Base-by-base conservation (phyloP, 2,888 invertebrate species). In the Drosophila picticornis region DNA sequence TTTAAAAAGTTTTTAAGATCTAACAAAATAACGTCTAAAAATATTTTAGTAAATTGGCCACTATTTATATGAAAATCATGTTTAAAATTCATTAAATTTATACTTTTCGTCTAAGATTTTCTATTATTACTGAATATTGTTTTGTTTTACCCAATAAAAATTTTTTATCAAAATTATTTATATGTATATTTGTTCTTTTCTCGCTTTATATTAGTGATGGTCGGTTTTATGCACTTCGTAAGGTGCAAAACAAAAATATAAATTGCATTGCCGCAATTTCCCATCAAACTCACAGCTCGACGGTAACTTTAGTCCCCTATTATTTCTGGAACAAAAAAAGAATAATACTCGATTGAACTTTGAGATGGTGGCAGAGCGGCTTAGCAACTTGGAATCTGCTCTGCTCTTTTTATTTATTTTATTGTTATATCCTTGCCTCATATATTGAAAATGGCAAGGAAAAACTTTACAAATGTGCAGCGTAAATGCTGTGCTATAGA, bases 401-500 rank as follows among this genome's bases (percentile, higher is more conserved):
- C 31, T 22, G 36, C 46, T 58, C 53, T 56, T 60, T 9, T 9
- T 16, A n/a, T 9, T 16, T 56, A 27, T 38, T 19, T 22, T n/a
- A 4, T 19, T 25, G 34, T 27, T 46, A 19, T 50, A 51, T 56
- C 50, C 75, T 16, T 16, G 61, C 4, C 56, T 57, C 72, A 77
- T 71, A 82, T 80, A 76, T 83, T 72, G 84, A 69, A 84, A 73
- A 72, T 60, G 68, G 52, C 50, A 62, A 38, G 48, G 64, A 57
- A 75, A 80, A 86, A 86, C 81, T 80, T 86, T 80, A 62, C 66
- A 70, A 73, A 81, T 83, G 81, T 83, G 51, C 55, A 58, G 43
- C 62, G 65, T 40, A 72, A 72, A 71, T 61, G 68, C 43, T 22
- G 51, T 22, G 22, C 31, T 25, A 36, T 50, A n/a, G 36, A 27